Evolutionary conservation across 1,140 invertebrate genomes (phyloP).

Genomic region (Drosophila jambulina): DNA sequence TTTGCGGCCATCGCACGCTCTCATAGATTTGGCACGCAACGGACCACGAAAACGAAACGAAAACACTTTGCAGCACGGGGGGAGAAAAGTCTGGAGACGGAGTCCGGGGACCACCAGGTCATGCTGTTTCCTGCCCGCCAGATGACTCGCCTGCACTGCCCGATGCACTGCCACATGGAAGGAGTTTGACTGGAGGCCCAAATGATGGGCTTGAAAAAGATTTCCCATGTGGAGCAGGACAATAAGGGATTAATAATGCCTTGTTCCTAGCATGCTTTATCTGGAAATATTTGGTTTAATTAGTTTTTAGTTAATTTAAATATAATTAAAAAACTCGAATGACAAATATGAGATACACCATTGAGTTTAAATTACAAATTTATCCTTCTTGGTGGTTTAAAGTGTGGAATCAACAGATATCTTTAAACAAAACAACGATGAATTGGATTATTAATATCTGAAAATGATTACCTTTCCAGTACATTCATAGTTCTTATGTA

Average conservation of each 20-base stretch:
- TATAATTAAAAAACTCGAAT: neutral
- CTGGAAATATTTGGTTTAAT: neutral
- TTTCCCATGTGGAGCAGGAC: neutral
- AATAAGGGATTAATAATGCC: neutral
- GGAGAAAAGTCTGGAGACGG: slow-evolving; percentile 12
- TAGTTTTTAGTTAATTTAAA: neutral
- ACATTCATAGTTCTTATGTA: fast-evolving
- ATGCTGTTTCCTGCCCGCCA: slow-evolving; percentile 11
- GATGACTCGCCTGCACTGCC: slow-evolving; percentile 36
- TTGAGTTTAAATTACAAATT: no score
- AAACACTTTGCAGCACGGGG: slow-evolving; percentile 64
- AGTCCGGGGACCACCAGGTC: slow-evolving; percentile 21
- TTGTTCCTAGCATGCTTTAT: no score
- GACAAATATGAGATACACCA: no score
- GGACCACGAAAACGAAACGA: slow-evolving; percentile 80
- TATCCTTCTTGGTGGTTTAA: no score
- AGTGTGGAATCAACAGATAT: neutral
- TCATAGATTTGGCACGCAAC: slow-evolving; percentile 81
- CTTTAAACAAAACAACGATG: neutral
- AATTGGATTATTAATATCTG: neutral
- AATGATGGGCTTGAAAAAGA: neutral
- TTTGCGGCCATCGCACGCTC: slow-evolving; percentile 77
- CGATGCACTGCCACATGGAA: slow-evolving; percentile 14
- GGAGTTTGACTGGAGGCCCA: neutral
- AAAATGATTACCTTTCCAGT: neutral